These are phyloP conservation scores for Sardinella longiceps DNA, from an alignment of 2,797 vertebrate species.

Conservation along the genomic window DNA sequence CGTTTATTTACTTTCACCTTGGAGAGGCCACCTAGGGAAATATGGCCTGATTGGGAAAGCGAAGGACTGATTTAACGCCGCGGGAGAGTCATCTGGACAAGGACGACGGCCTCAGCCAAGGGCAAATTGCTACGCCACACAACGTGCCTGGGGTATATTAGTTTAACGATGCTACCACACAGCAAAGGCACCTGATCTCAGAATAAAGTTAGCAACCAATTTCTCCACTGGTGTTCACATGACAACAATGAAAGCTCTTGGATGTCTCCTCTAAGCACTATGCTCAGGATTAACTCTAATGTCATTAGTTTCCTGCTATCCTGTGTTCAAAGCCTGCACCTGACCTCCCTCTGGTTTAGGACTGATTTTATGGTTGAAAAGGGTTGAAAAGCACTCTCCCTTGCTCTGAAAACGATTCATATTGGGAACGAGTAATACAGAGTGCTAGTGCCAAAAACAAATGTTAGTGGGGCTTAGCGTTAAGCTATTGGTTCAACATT, in stretches of 20 bases:
- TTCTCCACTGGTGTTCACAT: background rate
- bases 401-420: too few relatives aligned
- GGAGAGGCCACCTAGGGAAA: constrained; percentile 54
- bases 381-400: too few relatives aligned
- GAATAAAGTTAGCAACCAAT: background rate
- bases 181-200: background rate
- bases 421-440: too few relatives aligned
- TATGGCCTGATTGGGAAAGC: background rate
- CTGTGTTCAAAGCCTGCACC: too few relatives aligned
- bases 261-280: too few relatives aligned
- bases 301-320: too few relatives aligned
- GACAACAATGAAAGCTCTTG: background rate
- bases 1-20: constrained; percentile 63
- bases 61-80: background rate
- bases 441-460: too few relatives aligned
- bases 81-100: background rate
- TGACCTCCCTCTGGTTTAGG: too few relatives aligned
- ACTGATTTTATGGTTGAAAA: too few relatives aligned
- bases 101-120: background rate
- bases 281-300: too few relatives aligned
- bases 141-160: background rate
- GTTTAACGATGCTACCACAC: background rate
- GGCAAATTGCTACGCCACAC: background rate
- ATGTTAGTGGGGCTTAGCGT: too few relatives aligned
- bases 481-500: too few relatives aligned